Percentiles rank a stretch among this genome's conserved stretches.
Evolutionary conservation across 92 coral and sea anemone genomes (phyloP).

Genomic region (Palythoa grandis): DNA sequence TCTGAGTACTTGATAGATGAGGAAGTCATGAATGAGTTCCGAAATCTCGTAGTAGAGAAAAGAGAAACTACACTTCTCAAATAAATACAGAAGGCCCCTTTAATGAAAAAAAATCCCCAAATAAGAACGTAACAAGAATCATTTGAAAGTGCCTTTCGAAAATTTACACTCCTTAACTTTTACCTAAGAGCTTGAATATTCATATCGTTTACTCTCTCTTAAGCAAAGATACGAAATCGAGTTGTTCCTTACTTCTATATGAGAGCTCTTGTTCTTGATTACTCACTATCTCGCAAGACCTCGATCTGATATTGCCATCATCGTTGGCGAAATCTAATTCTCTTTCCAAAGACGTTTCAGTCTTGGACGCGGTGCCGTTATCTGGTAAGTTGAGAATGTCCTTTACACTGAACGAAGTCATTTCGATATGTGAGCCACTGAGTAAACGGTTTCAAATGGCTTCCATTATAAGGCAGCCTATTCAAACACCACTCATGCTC

Average conservation of each 20-base stretch:
- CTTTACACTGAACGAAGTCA: conserved; percentile 98
- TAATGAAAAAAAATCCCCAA: background rate
- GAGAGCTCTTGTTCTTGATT: conserved; percentile 85
- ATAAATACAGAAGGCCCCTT: conserved; percentile 14
- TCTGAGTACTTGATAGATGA: conserved; percentile 42
- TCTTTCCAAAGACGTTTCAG: conserved; percentile 77
- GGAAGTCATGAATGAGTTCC: conserved; percentile 21
- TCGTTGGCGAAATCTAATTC: conserved; percentile 70
- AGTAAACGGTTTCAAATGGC: conserved; percentile 77
- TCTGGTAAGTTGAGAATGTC: conserved; percentile 93
- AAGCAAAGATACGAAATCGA: conserved; percentile 93
- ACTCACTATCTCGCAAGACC: conserved; percentile 82
- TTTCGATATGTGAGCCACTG: conserved; percentile 65
- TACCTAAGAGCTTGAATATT: conserved; percentile 22
- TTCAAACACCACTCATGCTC: conserved; percentile 80
- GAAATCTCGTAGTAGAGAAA: background rate
- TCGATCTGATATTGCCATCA: conserved; percentile 79
- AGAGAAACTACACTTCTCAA: background rate
- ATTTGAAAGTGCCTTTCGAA: background rate
- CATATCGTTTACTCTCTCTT: conserved; percentile 68
- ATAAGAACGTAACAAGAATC: background rate
- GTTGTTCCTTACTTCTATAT: conserved; percentile 82
- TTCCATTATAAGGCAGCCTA: conserved; percentile 74
- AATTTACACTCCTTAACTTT: conserved; percentile 21
- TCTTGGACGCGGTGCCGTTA: conserved; percentile 67